These are phyloP conservation scores for Cephonodes hylas DNA, from an alignment of 2,888 invertebrate genomes.

Conservation along the genomic window DNA sequence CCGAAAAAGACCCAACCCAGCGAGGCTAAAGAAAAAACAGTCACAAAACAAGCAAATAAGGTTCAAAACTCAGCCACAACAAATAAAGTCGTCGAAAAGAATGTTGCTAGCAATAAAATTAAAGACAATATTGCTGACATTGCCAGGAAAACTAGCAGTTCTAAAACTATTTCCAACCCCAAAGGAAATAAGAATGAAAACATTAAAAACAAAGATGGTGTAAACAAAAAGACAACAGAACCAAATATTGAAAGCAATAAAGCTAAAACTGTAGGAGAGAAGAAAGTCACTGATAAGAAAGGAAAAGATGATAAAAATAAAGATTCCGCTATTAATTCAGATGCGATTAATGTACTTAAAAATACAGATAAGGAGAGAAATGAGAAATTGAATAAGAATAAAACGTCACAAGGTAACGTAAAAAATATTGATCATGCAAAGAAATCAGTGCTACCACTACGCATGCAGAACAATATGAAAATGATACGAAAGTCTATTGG, in stretches of 20 bases:
- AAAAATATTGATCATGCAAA: constrained; percentile 14
- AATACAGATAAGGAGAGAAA: no score
- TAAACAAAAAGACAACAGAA: constrained; percentile 12
- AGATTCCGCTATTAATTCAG: constrained; percentile 1
- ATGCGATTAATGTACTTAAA: constrained; percentile 10
- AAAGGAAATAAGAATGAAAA: not conserved
- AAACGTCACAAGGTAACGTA: constrained; percentile 16
- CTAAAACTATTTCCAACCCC: not conserved
- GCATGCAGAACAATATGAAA: not conserved
- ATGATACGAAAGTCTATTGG: not conserved
- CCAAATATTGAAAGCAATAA: constrained; percentile 9
- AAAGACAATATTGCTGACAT: not conserved
- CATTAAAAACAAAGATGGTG: not conserved
- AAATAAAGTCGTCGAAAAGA: constrained; percentile 6
- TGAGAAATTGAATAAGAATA: constrained; percentile 17
- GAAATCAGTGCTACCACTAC: constrained; percentile 14
- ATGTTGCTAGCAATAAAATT: not conserved
- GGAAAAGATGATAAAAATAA: constrained; percentile 1
- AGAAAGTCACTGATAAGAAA: constrained; percentile 11
- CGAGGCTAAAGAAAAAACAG: not conserved
- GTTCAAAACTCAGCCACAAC: not conserved
- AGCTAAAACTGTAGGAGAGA: constrained; percentile 19
- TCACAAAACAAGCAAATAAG: not conserved
- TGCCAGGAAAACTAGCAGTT: not conserved
- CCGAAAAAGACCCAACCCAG: not conserved